Percentiles rank a stretch among this genome's conserved stretches.
These are phyloP conservation scores for Stictonetta naevosa DNA, from an alignment of 2,113 vertebrate species.

Conservation along the genomic window DNA sequence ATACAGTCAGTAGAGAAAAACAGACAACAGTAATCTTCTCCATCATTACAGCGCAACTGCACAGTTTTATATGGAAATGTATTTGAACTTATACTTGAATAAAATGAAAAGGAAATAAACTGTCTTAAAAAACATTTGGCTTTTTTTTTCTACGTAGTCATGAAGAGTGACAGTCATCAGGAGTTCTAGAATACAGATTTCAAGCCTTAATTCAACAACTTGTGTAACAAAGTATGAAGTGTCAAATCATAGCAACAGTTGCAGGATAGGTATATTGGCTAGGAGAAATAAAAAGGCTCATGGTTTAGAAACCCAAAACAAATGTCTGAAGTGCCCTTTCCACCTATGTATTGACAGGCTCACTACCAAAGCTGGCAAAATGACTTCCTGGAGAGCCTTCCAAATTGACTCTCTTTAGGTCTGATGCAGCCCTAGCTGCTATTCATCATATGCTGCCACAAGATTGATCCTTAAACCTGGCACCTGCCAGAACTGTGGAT, in stretches of 20 bases:
- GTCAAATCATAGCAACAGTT: not conserved
- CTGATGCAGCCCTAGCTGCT: not conserved
- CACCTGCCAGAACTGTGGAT: not conserved
- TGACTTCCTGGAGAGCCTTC: not conserved
- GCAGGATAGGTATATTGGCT: not conserved
- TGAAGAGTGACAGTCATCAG: not conserved
- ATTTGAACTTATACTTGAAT: not conserved
- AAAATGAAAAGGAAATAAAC: not conserved
- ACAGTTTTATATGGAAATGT: not conserved
- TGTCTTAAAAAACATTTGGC: not conserved
- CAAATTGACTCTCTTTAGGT: not conserved
- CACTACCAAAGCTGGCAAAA: not conserved
- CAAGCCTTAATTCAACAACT: not conserved
- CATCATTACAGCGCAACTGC: not conserved
- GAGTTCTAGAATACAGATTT: not conserved
- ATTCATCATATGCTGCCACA: not conserved
- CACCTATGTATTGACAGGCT: not conserved
- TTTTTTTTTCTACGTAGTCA: not conserved
- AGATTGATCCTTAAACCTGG: not conserved
- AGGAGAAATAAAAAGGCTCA: not conserved
- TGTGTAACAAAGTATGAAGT: not conserved
- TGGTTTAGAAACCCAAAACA: not conserved
- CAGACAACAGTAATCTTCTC: not conserved
- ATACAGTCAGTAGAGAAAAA: not conserved
- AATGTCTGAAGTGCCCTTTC: not conserved